Conservation (phyloP, 2,797 vertebrate species). For the Sebastes oblongus region DNA sequence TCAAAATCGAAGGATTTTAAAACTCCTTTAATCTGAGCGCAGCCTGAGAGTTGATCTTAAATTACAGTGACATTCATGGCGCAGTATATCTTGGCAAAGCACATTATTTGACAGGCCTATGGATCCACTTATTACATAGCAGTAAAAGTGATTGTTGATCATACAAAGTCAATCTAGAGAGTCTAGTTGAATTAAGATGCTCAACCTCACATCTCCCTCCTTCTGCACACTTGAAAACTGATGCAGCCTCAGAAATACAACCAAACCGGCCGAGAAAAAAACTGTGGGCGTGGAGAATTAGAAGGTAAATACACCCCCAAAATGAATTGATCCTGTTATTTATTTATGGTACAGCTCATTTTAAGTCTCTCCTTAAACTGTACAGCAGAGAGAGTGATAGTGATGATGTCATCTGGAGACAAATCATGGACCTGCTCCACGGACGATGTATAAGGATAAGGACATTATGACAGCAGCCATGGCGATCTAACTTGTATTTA, state of each 20-base stretch:
- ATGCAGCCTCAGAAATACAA: slow-evolving; percentile 9
- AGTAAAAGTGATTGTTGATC: slow-evolving; percentile 49
- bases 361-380: background rate
- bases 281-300: background rate
- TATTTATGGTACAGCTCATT: slow-evolving; percentile 3
- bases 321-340: background rate
- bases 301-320: background rate
- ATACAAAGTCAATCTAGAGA: slow-evolving; percentile 35
- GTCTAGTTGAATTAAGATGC: slow-evolving; percentile 29
- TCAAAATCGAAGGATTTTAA: slow-evolving; percentile 10
- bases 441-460: background rate
- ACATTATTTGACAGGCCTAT: slow-evolving; percentile 39
- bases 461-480: slow-evolving; percentile 5
- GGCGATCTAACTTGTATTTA: background rate
- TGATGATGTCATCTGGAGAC: background rate
- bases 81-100: slow-evolving; percentile 29
- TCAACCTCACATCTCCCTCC: slow-evolving; percentile 5
- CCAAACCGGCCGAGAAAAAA: background rate
- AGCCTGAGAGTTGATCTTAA: slow-evolving; percentile 12
- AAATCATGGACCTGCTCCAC: slow-evolving; percentile 8
- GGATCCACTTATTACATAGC: slow-evolving; percentile 20
- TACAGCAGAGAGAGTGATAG: background rate
- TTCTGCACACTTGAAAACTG: background rate
- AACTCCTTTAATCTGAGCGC: slow-evolving; percentile 11
- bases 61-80: slow-evolving; percentile 40